phyloP scores from a whole-genome alignment of 1,140 invertebrate genomes.

The Heterodera carotae region DNA sequence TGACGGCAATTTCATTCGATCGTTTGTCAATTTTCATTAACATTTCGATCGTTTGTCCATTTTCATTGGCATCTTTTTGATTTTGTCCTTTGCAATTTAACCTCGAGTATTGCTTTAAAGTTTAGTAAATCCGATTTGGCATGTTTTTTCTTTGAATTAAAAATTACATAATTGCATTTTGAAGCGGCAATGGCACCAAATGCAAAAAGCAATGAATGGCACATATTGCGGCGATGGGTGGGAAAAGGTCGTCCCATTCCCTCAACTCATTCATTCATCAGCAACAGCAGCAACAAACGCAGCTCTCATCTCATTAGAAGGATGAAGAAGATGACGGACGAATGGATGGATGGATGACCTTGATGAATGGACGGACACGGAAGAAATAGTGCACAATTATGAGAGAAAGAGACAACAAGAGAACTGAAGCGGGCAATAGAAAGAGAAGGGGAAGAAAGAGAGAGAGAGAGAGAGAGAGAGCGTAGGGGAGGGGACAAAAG shows the following conservation, averaged over 20 bases:
- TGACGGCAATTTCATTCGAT: too few relatives aligned
- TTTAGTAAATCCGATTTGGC: too few relatives aligned
- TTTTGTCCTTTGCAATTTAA: too few relatives aligned
- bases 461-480: too few relatives aligned
- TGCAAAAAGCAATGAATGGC: background rate
- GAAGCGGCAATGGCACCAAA: too few relatives aligned
- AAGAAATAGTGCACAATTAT: background rate
- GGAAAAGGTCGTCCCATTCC: background rate
- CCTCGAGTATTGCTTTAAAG: too few relatives aligned
- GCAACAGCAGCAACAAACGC: too few relatives aligned
- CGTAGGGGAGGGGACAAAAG: too few relatives aligned
- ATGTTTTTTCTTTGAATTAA: too few relatives aligned
- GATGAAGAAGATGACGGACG: background rate
- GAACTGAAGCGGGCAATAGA: background rate
- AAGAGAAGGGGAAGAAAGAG: background rate
- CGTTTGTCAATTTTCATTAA: too few relatives aligned
- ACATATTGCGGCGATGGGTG: background rate
- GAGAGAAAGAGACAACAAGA: background rate
- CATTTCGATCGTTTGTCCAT: too few relatives aligned
- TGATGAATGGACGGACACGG: background rate
- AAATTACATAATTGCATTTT: background rate
- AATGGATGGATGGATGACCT: background rate
- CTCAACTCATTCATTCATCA: background rate
- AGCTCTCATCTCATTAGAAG: background rate
- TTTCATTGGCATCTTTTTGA: too few relatives aligned